Base-by-base conservation (phyloP, 2,888 invertebrate genomes). In the Drosophila merina region DNA sequence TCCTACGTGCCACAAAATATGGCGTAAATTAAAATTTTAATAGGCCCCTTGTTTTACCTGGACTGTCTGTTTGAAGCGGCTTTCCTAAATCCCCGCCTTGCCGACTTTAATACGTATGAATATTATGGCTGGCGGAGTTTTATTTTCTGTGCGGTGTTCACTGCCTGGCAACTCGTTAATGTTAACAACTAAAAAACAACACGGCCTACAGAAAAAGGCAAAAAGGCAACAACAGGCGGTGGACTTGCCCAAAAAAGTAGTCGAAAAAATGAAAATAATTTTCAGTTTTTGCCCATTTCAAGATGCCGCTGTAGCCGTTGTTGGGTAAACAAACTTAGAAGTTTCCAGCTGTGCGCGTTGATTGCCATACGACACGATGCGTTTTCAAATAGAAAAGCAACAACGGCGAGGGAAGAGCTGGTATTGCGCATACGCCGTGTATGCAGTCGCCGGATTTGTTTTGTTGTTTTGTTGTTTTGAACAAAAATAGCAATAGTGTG, bases 341-440 rank as follows among this genome's bases (percentile, higher is more conserved):
- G 82, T 36, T 74, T 81, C 87, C 85, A 79, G 88, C 85, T 85
- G 84, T 74, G 88, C 63, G 64, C 85, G 85, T 71, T 85, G 88
- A 88, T 86, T 85, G 87, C 79, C 82, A 69, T 68, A 75, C 79
- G 85, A 86, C 82, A 84, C 71, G 87, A 85, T 85, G 84, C 87
- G 75, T 85, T 84, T 83, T 88, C 78, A 80, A 83, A 83, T 78
- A 81, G 60, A 75, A 38, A 12, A 40, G 40, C 57, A 47, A 12
- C 31, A 25, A 9, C 8, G 14, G 12, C 14, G 42, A 5, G 25
- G 8, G 14, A 51, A 64, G 56, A 64, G 58, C 48, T 49, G 55
- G 67, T 63, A 72, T 80, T 68, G 59, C 79, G 79, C 60, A 76
- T 76, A 75, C 78, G 76, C 76, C 79, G 66, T 72, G 62, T 62